Evolutionary conservation across 2,113 vertebrate genomes (phyloP).

Genomic region (Pseudorectes ferrugineus): DNA sequence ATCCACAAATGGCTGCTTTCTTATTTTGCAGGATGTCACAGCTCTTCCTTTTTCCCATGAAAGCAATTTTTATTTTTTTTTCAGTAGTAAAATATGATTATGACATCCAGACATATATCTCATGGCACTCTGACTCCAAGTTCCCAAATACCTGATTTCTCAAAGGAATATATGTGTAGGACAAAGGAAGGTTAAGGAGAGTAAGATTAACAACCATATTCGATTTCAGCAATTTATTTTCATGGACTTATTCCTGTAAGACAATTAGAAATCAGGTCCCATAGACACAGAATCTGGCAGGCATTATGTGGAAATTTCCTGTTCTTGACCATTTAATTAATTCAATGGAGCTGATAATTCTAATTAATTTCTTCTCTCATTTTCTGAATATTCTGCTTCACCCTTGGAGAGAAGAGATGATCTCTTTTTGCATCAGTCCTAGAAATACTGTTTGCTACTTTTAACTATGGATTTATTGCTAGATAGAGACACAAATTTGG

Average conservation of each 20-base stretch:
- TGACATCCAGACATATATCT: neutral
- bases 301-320: neutral
- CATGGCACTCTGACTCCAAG: neutral
- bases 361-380: neutral
- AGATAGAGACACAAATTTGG: constrained; percentile 4
- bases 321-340: neutral
- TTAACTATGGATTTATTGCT: neutral
- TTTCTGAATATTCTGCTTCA: neutral
- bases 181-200: neutral
- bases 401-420: neutral
- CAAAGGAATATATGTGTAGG: neutral
- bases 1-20: neutral
- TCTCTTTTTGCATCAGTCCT: neutral
- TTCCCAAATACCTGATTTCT: neutral
- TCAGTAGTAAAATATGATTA: neutral
- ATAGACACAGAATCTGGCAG: neutral
- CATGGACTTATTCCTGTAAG: neutral
- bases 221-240: neutral
- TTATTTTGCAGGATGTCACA: neutral
- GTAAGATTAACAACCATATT: neutral
- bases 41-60: neutral
- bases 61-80: neutral
- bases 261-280: neutral
- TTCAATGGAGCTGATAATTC: neutral
- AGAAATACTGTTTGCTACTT: constrained; percentile 10